Evolutionary conservation across 2,888 invertebrate species (phyloP).

Genomic region (Aporophyla nigra): DNA sequence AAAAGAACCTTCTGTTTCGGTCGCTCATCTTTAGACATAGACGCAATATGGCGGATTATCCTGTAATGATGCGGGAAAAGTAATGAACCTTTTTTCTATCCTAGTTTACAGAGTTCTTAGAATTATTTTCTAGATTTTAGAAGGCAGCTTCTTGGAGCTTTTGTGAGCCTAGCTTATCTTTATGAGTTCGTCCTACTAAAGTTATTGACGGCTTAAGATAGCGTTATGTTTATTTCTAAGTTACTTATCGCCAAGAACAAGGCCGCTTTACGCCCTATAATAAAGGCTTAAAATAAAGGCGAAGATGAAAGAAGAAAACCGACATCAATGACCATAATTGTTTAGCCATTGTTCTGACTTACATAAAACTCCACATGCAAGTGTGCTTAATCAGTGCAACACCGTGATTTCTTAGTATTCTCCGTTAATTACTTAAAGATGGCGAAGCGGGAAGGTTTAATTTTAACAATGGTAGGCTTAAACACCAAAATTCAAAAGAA

Average conservation of each 20-base stretch:
- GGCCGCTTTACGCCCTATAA: slow-evolving; percentile 1
- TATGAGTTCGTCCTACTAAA: slow-evolving; percentile 27
- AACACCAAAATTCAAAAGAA: too few species aligned
- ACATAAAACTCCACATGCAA: background rate
- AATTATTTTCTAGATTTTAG: slow-evolving; percentile 14
- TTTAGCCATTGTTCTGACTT: background rate
- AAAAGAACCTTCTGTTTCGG: slow-evolving; percentile 65
- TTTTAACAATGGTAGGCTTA: background rate
- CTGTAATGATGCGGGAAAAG: slow-evolving; percentile 26
- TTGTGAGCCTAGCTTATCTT: slow-evolving; percentile 29
- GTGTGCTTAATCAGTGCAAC: background rate
- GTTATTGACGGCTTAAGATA: slow-evolving; percentile 33
- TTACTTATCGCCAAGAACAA: slow-evolving; percentile 18
- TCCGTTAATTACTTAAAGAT: background rate
- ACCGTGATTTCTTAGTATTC: background rate
- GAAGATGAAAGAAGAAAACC: background rate
- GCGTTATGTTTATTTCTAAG: slow-evolving; percentile 32
- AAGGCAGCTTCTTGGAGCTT: background rate
- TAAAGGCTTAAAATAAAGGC: background rate
- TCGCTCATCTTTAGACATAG: slow-evolving; percentile 53
- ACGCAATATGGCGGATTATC: slow-evolving; percentile 58
- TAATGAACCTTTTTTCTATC: slow-evolving; percentile 17
- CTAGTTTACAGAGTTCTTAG: slow-evolving; percentile 15
- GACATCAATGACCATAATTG: background rate
- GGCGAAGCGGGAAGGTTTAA: background rate